Base-by-base conservation (phyloP, 2,113 vertebrate species). In the Genyomyrus donnyi region DNA sequence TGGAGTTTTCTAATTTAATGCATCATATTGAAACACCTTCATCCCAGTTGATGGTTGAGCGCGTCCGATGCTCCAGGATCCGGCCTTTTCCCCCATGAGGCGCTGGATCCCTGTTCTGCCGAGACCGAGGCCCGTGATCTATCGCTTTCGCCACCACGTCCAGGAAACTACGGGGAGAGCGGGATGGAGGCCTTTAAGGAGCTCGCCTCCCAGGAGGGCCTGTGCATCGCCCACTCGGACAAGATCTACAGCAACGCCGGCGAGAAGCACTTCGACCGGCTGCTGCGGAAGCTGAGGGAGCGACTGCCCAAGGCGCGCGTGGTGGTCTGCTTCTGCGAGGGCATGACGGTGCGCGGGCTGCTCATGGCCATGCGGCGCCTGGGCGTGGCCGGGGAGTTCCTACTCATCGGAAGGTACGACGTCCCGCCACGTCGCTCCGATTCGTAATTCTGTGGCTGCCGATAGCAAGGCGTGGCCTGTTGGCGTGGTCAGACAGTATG, bases 211-310 rank as follows among this genome's bases (percentile, higher is more conserved):
- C 98, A 98, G 93, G 98, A 98, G 85, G 98, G 98, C 49, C 95
- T 99, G 88, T 99, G 98, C 93, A 97, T 99, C 89, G 97, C 98
- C 86, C 97, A 98, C 91, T 98, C 98, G 8, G 98, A 99, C 95
- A 99, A 99, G 94, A 99, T 99, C 96, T 99, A 99, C 95, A 99
- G 98, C 95, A 99, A 99, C 0, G 98, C 98, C 0, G 98, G 98
- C 0, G 98, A 99, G 93, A 99, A 97, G 94, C 97, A 97, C 92
- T 99, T 98, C 91, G 98, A 99, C 91, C 95, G 98, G n/a, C 96
- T 99, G 84, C 96, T 99, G 87, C 96, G 97, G 92, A 99, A 99
- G 91, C 96, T 99, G 89, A 94, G 98, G 0, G 98, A 98, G 90
- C 95, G 98, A 31, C 92, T 99, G 88, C 98, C 98, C 42, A 99